Conservation (phyloP, 2,113 vertebrate species). For the Oostethus manadensis region DNA sequence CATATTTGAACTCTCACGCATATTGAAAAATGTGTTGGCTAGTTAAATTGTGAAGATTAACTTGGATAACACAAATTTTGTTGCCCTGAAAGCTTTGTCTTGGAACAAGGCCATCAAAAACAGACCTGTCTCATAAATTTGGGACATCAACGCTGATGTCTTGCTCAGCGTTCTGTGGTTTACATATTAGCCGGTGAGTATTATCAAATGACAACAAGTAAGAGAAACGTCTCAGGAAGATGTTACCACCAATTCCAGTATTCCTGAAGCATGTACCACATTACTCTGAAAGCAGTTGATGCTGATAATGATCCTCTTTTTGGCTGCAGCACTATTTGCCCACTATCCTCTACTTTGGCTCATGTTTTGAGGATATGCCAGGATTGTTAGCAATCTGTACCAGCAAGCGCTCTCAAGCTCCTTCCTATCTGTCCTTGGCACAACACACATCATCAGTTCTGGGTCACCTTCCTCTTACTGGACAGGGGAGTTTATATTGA, state of each 20-base stretch:
- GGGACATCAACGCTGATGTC: constrained; percentile 32
- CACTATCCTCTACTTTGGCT: not conserved
- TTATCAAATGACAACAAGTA: constrained; percentile 31
- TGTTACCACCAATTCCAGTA: constrained; percentile 5
- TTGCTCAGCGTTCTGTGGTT: not conserved
- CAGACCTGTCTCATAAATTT: constrained; percentile 11
- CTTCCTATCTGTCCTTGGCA: constrained; percentile 29
- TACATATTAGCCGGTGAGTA: not conserved
- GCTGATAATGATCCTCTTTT: not conserved
- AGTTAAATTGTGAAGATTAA: constrained; percentile 28
- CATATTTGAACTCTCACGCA: constrained; percentile 9
- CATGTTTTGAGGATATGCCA: constrained; percentile 6
- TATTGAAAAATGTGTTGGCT: constrained; percentile 27
- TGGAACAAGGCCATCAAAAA: constrained; percentile 44
- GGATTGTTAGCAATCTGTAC: constrained; percentile 26
- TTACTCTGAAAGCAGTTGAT: constrained; percentile 1
- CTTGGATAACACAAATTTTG: constrained; percentile 51
- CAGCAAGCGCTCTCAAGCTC: constrained; percentile 20
- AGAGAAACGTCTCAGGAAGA: not conserved
- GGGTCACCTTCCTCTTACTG: constrained; percentile 34
- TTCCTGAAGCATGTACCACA: not conserved
- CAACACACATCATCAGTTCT: constrained; percentile 30
- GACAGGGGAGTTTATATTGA: constrained; percentile 17
- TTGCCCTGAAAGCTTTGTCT: constrained; percentile 28
- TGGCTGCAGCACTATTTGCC: not conserved